A percentile compares a stretch with the other conserved stretches of the same genome.
Evolutionary conservation across 2,888 invertebrate species (phyloP).

Genomic region (Lasioglossum lativentre): DNA sequence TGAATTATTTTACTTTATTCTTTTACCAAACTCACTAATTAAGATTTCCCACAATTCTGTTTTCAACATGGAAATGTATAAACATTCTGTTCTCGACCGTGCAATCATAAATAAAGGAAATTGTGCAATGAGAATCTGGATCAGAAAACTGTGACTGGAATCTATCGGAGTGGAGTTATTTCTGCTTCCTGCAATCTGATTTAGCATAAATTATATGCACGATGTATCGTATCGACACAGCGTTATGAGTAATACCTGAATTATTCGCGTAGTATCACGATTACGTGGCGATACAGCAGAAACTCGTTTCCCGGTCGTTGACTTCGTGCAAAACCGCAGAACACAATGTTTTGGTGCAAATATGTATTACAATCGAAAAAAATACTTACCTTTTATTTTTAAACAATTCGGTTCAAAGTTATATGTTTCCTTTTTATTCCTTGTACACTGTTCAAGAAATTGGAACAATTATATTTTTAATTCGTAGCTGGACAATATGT

Average conservation of each 20-base stretch:
- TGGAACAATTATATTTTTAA: background rate
- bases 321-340: constrained; percentile 26
- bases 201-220: constrained; percentile 14
- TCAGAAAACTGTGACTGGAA: background rate
- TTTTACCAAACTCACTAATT: background rate
- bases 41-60: background rate
- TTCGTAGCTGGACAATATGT: background rate
- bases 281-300: constrained; percentile 44
- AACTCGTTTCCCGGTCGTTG: constrained; percentile 50
- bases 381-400: background rate
- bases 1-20: background rate
- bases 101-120: background rate
- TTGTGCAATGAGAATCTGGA: background rate
- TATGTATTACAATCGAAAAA: too few species aligned
- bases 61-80: background rate
- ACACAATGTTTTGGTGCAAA: constrained; percentile 3
- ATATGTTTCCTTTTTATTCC: too few species aligned
- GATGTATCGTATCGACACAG: constrained; percentile 17
- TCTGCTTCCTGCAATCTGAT: background rate
- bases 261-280: constrained; percentile 42
- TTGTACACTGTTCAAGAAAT: too few species aligned
- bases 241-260: constrained; percentile 43
- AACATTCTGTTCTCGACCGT: background rate
- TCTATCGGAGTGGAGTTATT: background rate
- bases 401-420: background rate